Evolutionary conservation across 2,113 vertebrate species (phyloP).

Genomic region (Eubucco bourcierii): DNA sequence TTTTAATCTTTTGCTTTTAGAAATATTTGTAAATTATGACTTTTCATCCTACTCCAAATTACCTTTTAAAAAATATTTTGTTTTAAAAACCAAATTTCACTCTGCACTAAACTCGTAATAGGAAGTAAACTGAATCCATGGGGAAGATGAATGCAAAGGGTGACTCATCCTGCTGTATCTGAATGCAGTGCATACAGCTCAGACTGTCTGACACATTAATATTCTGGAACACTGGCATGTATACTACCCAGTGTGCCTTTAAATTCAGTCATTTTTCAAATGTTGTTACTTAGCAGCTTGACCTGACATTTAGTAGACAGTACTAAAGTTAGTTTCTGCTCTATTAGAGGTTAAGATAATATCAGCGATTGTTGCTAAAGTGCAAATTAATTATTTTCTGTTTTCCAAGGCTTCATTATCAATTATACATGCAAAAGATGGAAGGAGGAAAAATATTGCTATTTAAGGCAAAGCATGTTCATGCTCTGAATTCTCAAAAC

Average conservation of each 20-base stretch:
- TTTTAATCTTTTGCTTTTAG: not conserved
- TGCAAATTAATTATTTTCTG: not conserved
- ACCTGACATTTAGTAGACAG: too few species aligned
- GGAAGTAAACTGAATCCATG: slow-evolving; percentile 2
- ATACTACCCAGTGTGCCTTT: not conserved
- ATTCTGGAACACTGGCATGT: not conserved
- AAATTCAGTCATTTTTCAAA: not conserved
- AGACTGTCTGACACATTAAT: not conserved
- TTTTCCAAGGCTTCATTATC: not conserved
- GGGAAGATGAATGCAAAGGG: slow-evolving; percentile 1
- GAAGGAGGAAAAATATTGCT: not conserved
- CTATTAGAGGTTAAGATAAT: not conserved
- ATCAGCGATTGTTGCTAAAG: not conserved
- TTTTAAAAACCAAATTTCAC: not conserved
- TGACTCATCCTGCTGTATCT: slow-evolving; percentile 1
- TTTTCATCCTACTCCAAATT: not conserved
- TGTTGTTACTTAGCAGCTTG: not conserved
- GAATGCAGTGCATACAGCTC: not conserved
- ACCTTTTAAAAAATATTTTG: not conserved
- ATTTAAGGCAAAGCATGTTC: not conserved
- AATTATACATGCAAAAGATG: not conserved
- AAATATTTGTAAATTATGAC: not conserved
- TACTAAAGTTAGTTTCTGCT: not conserved
- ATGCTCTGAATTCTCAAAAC: not conserved
- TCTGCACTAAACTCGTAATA: not conserved